Percentiles rank a stretch among this genome's conserved stretches.
Evolutionary conservation across 2,888 invertebrate species (phyloP).

Genomic region (Dolichopus griseipennis): DNA sequence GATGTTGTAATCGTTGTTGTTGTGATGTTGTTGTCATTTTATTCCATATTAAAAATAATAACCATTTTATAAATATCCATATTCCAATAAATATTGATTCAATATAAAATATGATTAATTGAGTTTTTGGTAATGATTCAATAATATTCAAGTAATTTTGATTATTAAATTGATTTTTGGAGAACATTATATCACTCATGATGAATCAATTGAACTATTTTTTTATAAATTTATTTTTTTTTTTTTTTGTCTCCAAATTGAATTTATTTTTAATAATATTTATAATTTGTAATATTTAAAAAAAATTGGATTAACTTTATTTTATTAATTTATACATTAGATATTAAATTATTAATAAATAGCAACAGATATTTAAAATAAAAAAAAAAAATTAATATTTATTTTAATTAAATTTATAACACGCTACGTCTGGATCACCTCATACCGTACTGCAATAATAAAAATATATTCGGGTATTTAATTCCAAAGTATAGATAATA

Average conservation of each 20-base stretch:
- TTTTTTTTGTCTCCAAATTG: too few species aligned
- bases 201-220: background rate
- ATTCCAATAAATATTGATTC: slow-evolving; percentile 19
- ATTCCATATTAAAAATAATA: slow-evolving; percentile 10
- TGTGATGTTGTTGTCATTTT: background rate
- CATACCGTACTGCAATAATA: background rate
- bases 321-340: too few species aligned
- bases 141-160: background rate
- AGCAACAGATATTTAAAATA: background rate
- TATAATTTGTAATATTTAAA: too few species aligned
- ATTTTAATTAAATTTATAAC: background rate
- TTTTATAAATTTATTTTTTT: background rate
- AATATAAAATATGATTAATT: slow-evolving; percentile 17
- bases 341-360: too few species aligned
- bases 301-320: too few species aligned
- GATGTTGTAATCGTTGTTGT: background rate
- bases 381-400: background rate
- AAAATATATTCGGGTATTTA: background rate
- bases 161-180: background rate
- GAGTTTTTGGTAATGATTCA: slow-evolving; percentile 2
- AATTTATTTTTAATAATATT: too few species aligned
- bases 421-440: background rate
- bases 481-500: background rate
- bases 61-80: slow-evolving; percentile 21
- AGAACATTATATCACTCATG: background rate